phyloP scores from a whole-genome alignment of 2,888 invertebrate species.

The Meteorus colon region DNA sequence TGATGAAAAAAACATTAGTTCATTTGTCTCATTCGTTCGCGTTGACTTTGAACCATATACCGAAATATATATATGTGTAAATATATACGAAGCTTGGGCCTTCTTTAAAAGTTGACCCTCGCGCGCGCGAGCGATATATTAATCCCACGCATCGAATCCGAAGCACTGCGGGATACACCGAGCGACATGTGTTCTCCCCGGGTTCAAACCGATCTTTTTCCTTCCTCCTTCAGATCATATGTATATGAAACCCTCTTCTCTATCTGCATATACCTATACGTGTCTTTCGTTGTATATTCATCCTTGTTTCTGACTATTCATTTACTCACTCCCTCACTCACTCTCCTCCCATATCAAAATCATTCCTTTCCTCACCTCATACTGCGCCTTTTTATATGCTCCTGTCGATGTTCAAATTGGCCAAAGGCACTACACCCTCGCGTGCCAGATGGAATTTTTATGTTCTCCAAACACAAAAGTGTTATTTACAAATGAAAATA shows the following conservation, averaged over 20 bases:
- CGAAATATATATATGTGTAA: neutral
- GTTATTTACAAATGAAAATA: constrained; percentile 26
- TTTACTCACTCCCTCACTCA: constrained; percentile 7
- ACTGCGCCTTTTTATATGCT: constrained; percentile 45
- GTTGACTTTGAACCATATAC: constrained; percentile 58
- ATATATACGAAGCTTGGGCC: constrained; percentile 11
- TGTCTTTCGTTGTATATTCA: constrained; percentile 25
- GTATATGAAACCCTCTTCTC: constrained; percentile 30
- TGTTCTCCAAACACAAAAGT: constrained; percentile 27
- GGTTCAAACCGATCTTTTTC: constrained; percentile 50
- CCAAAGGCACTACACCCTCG: constrained; percentile 42
- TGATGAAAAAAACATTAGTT: constrained; percentile 68
- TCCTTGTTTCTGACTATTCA: constrained; percentile 29
- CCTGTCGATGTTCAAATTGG: constrained; percentile 49
- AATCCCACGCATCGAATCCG: constrained; percentile 71
- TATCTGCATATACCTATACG: constrained; percentile 17
- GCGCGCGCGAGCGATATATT: constrained; percentile 65
- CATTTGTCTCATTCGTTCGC: constrained; percentile 65
- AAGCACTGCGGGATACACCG: constrained; percentile 69
- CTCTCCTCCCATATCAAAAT: constrained; percentile 29
- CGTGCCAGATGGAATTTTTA: constrained; percentile 54
- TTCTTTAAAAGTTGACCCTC: constrained; percentile 35
- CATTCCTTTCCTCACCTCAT: constrained; percentile 50
- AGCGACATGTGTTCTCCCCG: constrained; percentile 71
- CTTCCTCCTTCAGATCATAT: constrained; percentile 42